phyloP scores from a whole-genome alignment of 2,797 vertebrate species.

The Antrozous pallidus region DNA sequence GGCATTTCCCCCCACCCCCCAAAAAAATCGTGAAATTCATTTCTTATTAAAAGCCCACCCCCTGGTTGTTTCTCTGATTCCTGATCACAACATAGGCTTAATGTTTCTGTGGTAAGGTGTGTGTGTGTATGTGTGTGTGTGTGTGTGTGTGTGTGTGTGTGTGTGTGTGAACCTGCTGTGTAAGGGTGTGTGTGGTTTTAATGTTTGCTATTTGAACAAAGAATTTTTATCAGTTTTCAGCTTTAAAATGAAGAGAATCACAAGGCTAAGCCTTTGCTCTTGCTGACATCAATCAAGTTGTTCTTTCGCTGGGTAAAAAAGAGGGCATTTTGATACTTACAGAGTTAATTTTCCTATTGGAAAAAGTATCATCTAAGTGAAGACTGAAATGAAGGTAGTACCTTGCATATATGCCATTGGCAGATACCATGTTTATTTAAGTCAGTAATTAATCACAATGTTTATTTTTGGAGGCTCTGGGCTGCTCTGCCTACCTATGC shows the following conservation, averaged over 20 bases:
- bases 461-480: constrained; percentile 40
- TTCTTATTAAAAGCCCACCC: not conserved
- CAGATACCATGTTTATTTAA: constrained; percentile 36
- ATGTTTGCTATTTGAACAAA: not conserved
- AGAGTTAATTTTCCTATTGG: constrained; percentile 5
- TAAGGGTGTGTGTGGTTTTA: not conserved
- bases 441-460: not conserved
- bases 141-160: no score
- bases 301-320: constrained; percentile 9
- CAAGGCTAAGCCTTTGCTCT: not conserved
- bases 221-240: not conserved
- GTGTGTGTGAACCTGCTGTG: not conserved
- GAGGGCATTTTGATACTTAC: not conserved
- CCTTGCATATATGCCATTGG: not conserved
- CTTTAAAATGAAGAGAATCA: not conserved
- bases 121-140: no score
- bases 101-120: not conserved
- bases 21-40: no score
- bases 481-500: not conserved
- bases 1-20: no score
- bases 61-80: not conserved
- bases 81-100: not conserved
- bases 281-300: not conserved
- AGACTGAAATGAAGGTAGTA: not conserved
- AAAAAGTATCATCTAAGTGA: not conserved